These are phyloP conservation scores for Sesia apiformis DNA, from an alignment of 2,888 invertebrate species.

Conservation along the genomic window DNA sequence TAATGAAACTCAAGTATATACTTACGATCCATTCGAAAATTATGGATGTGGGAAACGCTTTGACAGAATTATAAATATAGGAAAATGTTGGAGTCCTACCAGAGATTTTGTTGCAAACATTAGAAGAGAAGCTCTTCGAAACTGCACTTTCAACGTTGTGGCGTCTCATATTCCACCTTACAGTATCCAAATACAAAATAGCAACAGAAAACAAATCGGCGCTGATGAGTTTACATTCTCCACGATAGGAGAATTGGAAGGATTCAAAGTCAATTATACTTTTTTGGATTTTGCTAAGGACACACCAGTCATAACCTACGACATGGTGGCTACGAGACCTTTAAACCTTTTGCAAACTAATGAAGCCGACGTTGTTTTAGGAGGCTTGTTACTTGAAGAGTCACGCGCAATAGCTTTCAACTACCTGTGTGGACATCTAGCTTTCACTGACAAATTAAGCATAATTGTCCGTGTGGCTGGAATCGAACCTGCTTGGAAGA, in stretches of 20 bases:
- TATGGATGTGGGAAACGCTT: conserved; percentile 43
- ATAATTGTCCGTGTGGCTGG: conserved; percentile 29
- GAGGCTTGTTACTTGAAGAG: conserved; percentile 19
- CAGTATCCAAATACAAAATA: conserved; percentile 12
- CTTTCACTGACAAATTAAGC: conserved; percentile 27
- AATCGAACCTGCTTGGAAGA: conserved; percentile 22
- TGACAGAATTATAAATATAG: conserved; percentile 24
- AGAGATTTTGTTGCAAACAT: conserved; percentile 26
- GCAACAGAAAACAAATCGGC: conserved; percentile 6
- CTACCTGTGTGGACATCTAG: conserved; percentile 25
- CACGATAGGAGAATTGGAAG: conserved; percentile 25
- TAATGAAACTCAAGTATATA: conserved; percentile 24
- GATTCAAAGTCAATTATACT: conserved; percentile 29
- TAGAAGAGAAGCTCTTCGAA: conserved; percentile 25
- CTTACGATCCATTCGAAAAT: conserved; percentile 44
- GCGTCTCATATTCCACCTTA: conserved; percentile 38
- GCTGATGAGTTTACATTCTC: conserved; percentile 21
- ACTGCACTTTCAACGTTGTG: conserved; percentile 32
- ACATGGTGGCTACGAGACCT: conserved; percentile 23
- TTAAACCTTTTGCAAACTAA: conserved; percentile 15
- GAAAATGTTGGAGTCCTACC: conserved; percentile 23
- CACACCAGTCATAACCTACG: conserved; percentile 12
- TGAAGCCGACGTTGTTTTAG: conserved; percentile 18
- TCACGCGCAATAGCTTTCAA: conserved; percentile 21
- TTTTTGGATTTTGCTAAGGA: conserved; percentile 14